Evolutionary conservation across 2,888 invertebrate genomes (phyloP).

Genomic region (Acrobeloides nanus): DNA sequence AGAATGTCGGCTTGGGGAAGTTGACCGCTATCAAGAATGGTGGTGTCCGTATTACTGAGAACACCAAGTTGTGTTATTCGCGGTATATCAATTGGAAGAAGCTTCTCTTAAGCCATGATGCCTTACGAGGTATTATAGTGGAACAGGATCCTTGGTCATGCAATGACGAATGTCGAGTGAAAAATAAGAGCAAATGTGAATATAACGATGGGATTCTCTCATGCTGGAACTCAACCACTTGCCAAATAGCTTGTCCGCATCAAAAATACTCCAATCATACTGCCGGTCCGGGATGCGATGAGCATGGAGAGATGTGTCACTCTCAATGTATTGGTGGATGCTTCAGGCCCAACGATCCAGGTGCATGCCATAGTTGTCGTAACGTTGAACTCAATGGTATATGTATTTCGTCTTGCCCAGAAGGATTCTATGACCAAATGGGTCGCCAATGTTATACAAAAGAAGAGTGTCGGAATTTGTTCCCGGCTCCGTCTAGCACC

Average conservation of each 20-base stretch:
- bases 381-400: constrained; percentile 63
- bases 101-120: constrained; percentile 42
- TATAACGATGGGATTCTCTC: no score
- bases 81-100: constrained; percentile 82
- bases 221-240: constrained; percentile 75
- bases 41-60: constrained; percentile 80
- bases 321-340: constrained; percentile 79
- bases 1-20: constrained; percentile 58
- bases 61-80: constrained; percentile 79
- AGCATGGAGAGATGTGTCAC: constrained; percentile 64
- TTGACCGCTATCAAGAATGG: constrained; percentile 71
- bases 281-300: constrained; percentile 20
- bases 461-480: constrained; percentile 63
- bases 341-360: constrained; percentile 55
- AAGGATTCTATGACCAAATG: constrained; percentile 60
- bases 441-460: constrained; percentile 74
- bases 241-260: constrained; percentile 61
- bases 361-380: constrained; percentile 72
- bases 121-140: constrained; percentile 26
- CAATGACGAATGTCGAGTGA: no score
- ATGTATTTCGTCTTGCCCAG: constrained; percentile 32
- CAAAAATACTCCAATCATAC: constrained; percentile 7
- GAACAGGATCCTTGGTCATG: constrained; percentile 13
- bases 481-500: constrained; percentile 12
- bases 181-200: no score